phyloP scores from a whole-genome alignment of 1,140 invertebrate genomes.

The Pseudomyrmex gracilis region DNA sequence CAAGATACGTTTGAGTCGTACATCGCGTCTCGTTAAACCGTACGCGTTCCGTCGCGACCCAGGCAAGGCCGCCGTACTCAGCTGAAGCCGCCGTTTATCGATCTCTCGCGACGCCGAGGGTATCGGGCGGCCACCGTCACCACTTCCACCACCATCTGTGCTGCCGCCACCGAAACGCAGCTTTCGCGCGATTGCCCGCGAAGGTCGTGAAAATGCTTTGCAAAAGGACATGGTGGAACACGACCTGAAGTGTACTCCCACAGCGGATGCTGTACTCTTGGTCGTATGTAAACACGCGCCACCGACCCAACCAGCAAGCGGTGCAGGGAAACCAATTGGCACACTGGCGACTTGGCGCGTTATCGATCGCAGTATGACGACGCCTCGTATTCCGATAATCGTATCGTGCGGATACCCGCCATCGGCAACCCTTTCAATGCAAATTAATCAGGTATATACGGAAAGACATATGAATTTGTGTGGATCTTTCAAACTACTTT shows the following conservation, averaged over 20 bases:
- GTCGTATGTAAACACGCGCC: slow-evolving; percentile 17
- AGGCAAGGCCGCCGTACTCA: slow-evolving; percentile 45
- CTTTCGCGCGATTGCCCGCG: slow-evolving; percentile 36
- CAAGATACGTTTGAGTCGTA: not conserved
- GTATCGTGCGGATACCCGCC: not conserved
- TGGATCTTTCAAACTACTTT: not conserved
- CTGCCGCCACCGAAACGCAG: slow-evolving; percentile 18
- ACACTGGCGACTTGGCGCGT: slow-evolving; percentile 46
- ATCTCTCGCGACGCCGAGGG: slow-evolving; percentile 39
- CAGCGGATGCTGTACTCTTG: not conserved
- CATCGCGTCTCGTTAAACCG: slow-evolving; percentile 20
- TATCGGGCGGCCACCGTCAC: slow-evolving; percentile 32
- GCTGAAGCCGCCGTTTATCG: slow-evolving; percentile 55
- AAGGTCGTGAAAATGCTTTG: slow-evolving; percentile 54
- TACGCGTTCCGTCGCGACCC: slow-evolving; percentile 36
- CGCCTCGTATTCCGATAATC: slow-evolving; percentile 49
- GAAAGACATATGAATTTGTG: not conserved
- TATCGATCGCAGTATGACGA: slow-evolving; percentile 51
- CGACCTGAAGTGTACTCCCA: slow-evolving; percentile 25
- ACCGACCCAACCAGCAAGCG: not conserved
- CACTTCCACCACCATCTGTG: not conserved
- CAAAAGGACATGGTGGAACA: slow-evolving; percentile 24
- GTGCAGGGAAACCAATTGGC: slow-evolving; percentile 48
- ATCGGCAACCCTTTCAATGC: slow-evolving; percentile 30
- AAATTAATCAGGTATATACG: not conserved